Conservation (phyloP, 2,113 vertebrate species). For the Crotophaga sulcirostris region DNA sequence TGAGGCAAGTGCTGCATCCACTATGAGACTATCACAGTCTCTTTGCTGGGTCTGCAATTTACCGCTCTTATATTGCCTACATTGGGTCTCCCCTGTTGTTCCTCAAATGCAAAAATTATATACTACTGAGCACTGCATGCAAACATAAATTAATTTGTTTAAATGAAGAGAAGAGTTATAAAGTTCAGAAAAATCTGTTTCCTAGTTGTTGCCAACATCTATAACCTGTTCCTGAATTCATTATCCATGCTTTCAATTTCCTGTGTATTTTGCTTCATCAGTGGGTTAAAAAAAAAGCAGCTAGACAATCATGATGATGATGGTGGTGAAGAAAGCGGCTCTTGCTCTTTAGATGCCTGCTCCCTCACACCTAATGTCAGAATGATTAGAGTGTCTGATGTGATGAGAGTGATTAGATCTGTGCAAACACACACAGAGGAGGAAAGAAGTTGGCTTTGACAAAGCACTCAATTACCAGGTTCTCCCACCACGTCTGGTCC, state of each 20-base stretch:
- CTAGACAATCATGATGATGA: not conserved
- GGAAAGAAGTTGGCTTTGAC: constrained; percentile 50
- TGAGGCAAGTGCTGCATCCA: constrained; percentile 48
- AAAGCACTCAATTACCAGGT: constrained; percentile 46
- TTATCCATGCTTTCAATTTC: constrained; percentile 16
- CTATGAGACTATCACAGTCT: constrained; percentile 12
- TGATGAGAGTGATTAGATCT: constrained; percentile 51
- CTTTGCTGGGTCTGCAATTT: constrained; percentile 38
- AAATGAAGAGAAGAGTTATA: constrained; percentile 29
- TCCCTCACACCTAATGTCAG: not conserved
- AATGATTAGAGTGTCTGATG: constrained; percentile 49
- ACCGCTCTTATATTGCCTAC: constrained; percentile 44
- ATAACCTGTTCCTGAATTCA: constrained; percentile 6
- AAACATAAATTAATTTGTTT: constrained; percentile 39
- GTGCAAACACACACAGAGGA: constrained; percentile 37
- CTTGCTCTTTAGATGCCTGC: not conserved
- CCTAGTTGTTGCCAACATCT: not conserved
- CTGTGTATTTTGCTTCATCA: not conserved
- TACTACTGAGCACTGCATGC: not conserved
- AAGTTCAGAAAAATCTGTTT: constrained; percentile 35
- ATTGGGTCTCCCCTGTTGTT: constrained; percentile 54
- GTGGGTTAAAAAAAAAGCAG: not conserved
- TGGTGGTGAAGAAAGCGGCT: not conserved
- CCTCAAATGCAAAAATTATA: constrained; percentile 58
- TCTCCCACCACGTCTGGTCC: constrained; percentile 37